Evolutionary conservation across 2,888 invertebrate species (phyloP), one percentile per base, ranked within the genome.

Genomic region (Nephrotoma flavescens): DNA sequence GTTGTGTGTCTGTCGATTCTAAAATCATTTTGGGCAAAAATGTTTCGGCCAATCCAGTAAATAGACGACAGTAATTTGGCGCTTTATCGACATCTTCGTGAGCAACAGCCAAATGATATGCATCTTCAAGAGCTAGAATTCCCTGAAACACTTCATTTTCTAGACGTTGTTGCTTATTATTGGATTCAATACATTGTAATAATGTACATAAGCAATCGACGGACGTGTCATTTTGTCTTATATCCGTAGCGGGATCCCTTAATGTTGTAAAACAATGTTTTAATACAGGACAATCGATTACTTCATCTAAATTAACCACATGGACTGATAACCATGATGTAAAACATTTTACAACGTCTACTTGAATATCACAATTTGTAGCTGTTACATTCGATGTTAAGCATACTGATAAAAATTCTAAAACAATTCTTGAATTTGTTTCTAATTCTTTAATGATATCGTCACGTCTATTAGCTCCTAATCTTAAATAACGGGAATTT

Each of bases 71-170:
- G 91, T 97, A 98, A 91, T 98, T 98, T 88, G 97, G 94, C 2
- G 97, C 96, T 93, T 97, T 98, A 92, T 98, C 98, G 88, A 96
- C 95, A 90, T 99, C 98, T 91, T 99, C 99, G 88, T 96, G 95
- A 2, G 97, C 97, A 1, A 98, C 98, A 2, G 98, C 96, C 90
- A 96, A 92, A 89, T 98, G 97, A 91, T 98, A 99, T 12, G 97
- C 95, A 88, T 95, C 95, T 89, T 97, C 97, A 87, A 99, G 92
- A 45, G 94, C 93, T 88, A 96, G 92, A 83, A 98, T 95, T 88
- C 96, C 96, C 88, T 95, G 95, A 91, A 97, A 97, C 87, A 99
- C 92, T 88, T 96, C 94, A 88, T 94, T 92, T 89, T 98, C 97
- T 87, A 98, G 92, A 86, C 95, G 94, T 89, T 95, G 93, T 31